Conservation (phyloP, 2,888 invertebrate genomes). For the Fragum sueziense region DNA sequence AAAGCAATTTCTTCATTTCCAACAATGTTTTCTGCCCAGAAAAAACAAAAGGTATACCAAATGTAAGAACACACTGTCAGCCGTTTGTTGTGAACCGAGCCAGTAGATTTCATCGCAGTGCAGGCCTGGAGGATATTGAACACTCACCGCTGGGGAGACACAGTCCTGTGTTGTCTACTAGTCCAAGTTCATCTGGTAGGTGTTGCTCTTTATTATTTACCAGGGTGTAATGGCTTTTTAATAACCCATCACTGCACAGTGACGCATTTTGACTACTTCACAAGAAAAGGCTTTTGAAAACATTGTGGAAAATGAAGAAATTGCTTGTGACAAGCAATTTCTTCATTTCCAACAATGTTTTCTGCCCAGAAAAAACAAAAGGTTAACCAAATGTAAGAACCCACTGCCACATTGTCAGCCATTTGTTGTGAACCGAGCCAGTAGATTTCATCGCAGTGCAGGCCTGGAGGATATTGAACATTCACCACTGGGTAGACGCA, state of each 20-base stretch:
- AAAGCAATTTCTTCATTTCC: too few relatives aligned
- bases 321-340: too few relatives aligned
- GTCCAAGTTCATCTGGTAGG: conserved; percentile 77
- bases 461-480: conserved; percentile 87
- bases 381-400: conserved; percentile 94
- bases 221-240: too few relatives aligned
- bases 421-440: conserved; percentile 89
- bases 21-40: too few relatives aligned
- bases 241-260: too few relatives aligned
- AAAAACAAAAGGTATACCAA: conserved; percentile 91
- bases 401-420: conserved; percentile 96
- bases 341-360: too few relatives aligned
- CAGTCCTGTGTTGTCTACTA: conserved; percentile 84
- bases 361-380: too few relatives aligned
- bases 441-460: conserved; percentile 97
- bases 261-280: too few relatives aligned
- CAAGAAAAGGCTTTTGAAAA: too few relatives aligned
- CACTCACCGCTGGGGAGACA: conserved; percentile 85
- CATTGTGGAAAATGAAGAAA: too few relatives aligned
- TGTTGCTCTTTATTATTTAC: too few relatives aligned
- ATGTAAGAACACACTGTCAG: conserved; percentile 96
- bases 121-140: conserved; percentile 88
- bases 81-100: conserved; percentile 90
- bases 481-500: conserved; percentile 86
- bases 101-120: conserved; percentile 97